Conservation (phyloP, 2,797 vertebrate genomes). For the Graptemys geographica region DNA sequence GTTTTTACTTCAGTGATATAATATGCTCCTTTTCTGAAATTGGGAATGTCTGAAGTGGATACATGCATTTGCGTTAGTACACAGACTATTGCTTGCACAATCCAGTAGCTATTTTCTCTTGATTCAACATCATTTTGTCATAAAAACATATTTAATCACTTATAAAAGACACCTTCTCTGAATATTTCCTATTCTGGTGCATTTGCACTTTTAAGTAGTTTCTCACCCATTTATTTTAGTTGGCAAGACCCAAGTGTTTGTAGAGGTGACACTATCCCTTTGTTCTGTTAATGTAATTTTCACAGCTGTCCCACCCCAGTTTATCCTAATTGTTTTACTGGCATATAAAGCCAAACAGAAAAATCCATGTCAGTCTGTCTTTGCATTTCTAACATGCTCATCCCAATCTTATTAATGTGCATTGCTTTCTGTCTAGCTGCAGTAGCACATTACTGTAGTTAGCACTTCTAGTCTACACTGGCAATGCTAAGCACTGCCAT, state of each 20-base stretch:
- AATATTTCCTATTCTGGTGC: not conserved
- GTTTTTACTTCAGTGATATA: not conserved
- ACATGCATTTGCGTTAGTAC: not conserved
- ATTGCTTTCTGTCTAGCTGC: not conserved
- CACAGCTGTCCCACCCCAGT: not conserved
- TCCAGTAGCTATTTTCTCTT: not conserved
- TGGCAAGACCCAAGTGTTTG: not conserved
- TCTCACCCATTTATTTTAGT: not conserved
- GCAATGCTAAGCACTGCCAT: no score
- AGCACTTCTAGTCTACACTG: no score
- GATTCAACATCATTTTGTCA: not conserved
- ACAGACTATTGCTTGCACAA: not conserved
- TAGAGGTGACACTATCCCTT: not conserved
- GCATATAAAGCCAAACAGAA: not conserved
- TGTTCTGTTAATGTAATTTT: slow-evolving; percentile 7
- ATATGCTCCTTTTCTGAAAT: not conserved
- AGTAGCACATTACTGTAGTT: not conserved
- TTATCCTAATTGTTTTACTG: not conserved
- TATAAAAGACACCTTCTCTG: not conserved
- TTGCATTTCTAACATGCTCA: not conserved
- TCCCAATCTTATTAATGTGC: not conserved
- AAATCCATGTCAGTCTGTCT: not conserved
- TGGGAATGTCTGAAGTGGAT: not conserved
- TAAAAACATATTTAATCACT: not conserved
- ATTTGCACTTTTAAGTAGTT: not conserved